These are phyloP conservation scores for Reticulitermes lucifugus DNA, from an alignment of 2,888 invertebrate species.

Conservation along the genomic window DNA sequence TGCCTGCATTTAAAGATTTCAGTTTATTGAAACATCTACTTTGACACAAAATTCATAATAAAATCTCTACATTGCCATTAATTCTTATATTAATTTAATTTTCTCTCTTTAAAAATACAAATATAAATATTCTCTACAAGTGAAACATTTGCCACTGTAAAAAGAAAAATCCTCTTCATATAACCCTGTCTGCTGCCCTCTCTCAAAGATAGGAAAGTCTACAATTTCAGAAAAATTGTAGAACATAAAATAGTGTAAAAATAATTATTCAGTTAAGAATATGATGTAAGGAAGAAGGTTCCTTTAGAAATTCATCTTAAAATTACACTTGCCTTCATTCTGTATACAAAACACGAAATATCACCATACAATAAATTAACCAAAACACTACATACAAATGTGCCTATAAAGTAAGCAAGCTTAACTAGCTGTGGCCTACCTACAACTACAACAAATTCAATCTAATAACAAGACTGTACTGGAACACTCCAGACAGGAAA, in stretches of 20 bases:
- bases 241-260: not conserved
- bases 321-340: not conserved
- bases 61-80: too few relatives aligned
- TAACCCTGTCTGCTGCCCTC: constrained; percentile 37
- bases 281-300: not conserved
- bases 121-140: too few relatives aligned
- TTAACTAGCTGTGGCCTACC: not conserved
- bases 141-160: too few relatives aligned
- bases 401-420: not conserved
- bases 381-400: not conserved
- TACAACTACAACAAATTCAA: not conserved
- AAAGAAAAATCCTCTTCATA: not conserved
- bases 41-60: too few relatives aligned
- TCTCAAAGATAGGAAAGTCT: constrained; percentile 8
- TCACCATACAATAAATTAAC: not conserved
- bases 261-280: not conserved
- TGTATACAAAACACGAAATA: not conserved
- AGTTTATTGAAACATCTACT: too few relatives aligned
- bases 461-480: not conserved
- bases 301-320: not conserved
- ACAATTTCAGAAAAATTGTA: not conserved
- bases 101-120: too few relatives aligned
- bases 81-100: too few relatives aligned
- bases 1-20: too few relatives aligned
- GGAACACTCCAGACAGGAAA: not conserved